phyloP scores from a whole-genome alignment of 1,140 invertebrate species.

The Apis laboriosa region DNA sequence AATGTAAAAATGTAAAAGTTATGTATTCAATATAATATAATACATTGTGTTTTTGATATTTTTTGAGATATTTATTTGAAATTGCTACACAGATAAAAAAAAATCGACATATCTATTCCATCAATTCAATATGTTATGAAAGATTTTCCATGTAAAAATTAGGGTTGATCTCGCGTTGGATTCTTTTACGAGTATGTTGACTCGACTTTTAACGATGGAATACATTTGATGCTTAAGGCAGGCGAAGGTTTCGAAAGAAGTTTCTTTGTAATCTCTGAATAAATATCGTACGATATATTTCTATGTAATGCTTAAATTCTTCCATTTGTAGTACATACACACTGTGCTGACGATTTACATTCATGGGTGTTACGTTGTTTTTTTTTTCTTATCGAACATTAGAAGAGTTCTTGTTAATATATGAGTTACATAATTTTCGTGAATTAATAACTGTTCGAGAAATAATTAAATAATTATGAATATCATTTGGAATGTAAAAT shows the following conservation, averaged over 20 bases:
- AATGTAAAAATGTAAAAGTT: no score
- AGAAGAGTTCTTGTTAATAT: not conserved
- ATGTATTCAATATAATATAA: no score
- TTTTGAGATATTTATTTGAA: no score
- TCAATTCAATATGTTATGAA: no score
- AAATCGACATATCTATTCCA: no score
- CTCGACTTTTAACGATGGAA: no score
- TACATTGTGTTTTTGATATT: no score
- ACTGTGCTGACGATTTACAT: not conserved
- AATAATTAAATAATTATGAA: not conserved
- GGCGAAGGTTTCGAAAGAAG: slow-evolving; percentile 21
- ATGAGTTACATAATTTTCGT: not conserved
- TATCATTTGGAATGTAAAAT: no score
- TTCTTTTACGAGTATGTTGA: not conserved
- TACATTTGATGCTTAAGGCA: not conserved
- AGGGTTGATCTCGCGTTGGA: not conserved
- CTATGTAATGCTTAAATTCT: slow-evolving; percentile 3
- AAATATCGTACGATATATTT: slow-evolving; percentile 21
- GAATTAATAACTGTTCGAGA: not conserved
- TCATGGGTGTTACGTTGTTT: not conserved
- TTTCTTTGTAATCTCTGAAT: slow-evolving; percentile 18
- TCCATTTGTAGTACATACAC: slow-evolving; percentile 2
- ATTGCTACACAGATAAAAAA: no score
- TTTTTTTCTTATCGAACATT: not conserved
- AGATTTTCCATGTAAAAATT: not conserved